Evolutionary conservation across 2,113 vertebrate genomes (phyloP).

Genomic region (Cynoglossus semilaevis): DNA sequence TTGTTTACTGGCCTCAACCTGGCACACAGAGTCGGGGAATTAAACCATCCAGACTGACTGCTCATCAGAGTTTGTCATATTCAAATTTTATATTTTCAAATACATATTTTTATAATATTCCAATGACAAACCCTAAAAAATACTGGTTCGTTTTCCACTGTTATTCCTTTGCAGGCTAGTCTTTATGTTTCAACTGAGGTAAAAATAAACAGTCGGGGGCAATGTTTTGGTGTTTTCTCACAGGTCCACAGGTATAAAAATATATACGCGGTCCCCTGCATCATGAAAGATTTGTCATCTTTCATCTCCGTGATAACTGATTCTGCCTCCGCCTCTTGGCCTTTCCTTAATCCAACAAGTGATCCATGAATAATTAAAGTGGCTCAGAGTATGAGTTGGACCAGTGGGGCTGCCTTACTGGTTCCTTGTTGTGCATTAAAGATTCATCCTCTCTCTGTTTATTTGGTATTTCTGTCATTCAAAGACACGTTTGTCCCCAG

Average conservation of each 20-base stretch:
- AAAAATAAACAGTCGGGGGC: too few relatives aligned
- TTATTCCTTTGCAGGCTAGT: too few relatives aligned
- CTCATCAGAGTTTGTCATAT: neutral
- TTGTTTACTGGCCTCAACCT: constrained; percentile 46
- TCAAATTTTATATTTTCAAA: neutral
- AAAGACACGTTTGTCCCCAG: constrained; percentile 6
- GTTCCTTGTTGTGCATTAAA: constrained; percentile 40
- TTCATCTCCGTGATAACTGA: constrained; percentile 35
- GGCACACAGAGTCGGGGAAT: constrained; percentile 3
- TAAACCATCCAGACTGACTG: neutral
- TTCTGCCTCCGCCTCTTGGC: constrained; percentile 32
- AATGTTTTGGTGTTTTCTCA: neutral
- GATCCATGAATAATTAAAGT: constrained; percentile 70
- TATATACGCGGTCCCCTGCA: neutral
- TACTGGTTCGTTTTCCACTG: too few relatives aligned
- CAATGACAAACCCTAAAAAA: too few relatives aligned
- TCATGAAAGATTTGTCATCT: constrained; percentile 27
- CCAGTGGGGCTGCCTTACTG: constrained; percentile 17
- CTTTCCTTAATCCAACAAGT: constrained; percentile 61
- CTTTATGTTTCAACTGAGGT: too few relatives aligned
- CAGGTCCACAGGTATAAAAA: neutral
- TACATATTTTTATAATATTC: too few relatives aligned
- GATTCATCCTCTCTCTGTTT: constrained; percentile 58
- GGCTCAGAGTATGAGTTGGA: constrained; percentile 37
- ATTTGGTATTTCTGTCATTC: constrained; percentile 51